Evolutionary conservation across 2,113 vertebrate genomes (phyloP), one percentile per base, ranked within the genome.

Genomic region (Phylloscopus trochiloides): DNA sequence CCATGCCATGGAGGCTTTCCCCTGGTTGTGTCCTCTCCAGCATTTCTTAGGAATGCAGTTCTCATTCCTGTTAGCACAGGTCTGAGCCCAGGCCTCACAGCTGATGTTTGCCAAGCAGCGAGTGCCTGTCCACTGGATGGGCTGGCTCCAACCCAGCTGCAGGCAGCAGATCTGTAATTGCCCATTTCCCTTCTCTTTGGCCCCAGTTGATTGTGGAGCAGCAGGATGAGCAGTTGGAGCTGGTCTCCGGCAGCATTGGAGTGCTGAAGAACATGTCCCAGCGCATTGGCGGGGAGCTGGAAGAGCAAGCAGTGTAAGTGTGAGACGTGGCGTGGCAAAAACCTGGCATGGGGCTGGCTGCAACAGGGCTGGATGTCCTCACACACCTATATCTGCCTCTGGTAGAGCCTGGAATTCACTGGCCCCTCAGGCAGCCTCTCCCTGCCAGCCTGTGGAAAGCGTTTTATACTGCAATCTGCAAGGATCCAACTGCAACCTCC

Each of bases 261-360:
- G 99, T 99, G 89, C 97, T 99, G 95, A 99, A 99, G 98, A 99
- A 99, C 98, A 99, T 99, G 99, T 99, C 99, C 14, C 99, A 99
- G 96, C 98, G 99, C 92, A 99, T 99, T 14, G 99, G 99, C 5
- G 98, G 99, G 96, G 99, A 99, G 97, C 97, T 99, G 97, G 99
- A 99, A 47, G 99, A 99, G 31, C 99, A 99, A 96, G 98, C 99
- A 17, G 99, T 99, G 99, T 99, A 98, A 99, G 99, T 97, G 66
- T 19, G 77, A 90, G 94, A 59, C 1, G 0, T 12, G 20, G 32
- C 2, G 36, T 36, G 0, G 65, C 1, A 11, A 50, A 86, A 86
- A 25, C 43, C 29, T 8, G 4, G 21, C 10, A 3, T 5, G 48
- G 59, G 59, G 66, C 75, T 67, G 50, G 43, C 70, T 87, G 88